Evolutionary conservation across 1,140 invertebrate species (phyloP).

Genomic region (Cephus cinctus): DNA sequence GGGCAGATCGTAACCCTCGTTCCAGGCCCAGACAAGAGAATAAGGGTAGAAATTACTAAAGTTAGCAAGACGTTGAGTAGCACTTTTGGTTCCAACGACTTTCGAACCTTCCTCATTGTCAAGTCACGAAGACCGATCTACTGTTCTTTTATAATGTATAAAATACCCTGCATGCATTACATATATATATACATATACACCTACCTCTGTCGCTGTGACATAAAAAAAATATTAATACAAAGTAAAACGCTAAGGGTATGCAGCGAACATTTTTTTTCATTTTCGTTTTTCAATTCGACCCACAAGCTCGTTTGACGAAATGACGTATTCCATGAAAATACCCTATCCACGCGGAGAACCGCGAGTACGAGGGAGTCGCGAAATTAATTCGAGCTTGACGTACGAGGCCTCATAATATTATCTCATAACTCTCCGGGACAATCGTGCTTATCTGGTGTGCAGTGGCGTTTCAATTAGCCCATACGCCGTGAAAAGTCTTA

Average conservation of each 20-base stretch:
- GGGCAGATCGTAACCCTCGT: constrained; percentile 34
- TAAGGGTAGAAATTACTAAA: constrained; percentile 31
- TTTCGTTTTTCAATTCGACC: not conserved
- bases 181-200: no score
- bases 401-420: constrained; percentile 34
- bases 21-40: constrained; percentile 21
- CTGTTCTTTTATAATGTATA: no score
- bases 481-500: constrained; percentile 37
- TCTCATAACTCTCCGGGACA: constrained; percentile 36
- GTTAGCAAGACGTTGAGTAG: constrained; percentile 26
- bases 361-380: constrained; percentile 21
- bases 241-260: not conserved
- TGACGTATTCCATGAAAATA: not conserved
- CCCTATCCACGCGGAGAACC: not conserved
- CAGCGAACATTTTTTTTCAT: not conserved
- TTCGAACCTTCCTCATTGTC: constrained; percentile 38
- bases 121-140: constrained; percentile 37
- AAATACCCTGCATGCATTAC: no score
- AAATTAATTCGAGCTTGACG: constrained; percentile 38
- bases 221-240: not conserved
- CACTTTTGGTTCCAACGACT: constrained; percentile 27
- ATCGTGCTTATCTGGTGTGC: constrained; percentile 35
- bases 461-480: constrained; percentile 41
- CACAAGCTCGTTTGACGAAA: not conserved
- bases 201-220: not conserved